Base-by-base conservation (phyloP, 2,113 vertebrate genomes). In the Accipiter virgatus region DNA sequence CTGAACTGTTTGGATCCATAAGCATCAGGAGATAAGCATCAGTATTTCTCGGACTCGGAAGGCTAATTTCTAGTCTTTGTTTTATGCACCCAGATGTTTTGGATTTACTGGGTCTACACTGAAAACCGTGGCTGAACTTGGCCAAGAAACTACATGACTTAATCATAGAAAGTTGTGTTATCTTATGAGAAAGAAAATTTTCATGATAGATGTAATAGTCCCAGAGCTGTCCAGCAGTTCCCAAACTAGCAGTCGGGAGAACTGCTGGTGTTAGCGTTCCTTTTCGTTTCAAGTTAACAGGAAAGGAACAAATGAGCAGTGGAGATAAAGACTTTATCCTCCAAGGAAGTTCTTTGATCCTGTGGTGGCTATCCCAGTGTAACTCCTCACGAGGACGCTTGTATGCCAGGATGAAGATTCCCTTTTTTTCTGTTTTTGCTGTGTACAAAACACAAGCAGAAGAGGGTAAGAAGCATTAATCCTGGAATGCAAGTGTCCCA, bases 251-350 rank as follows among this genome's bases (percentile, higher is more conserved):
- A 56, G 43, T 36, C 68, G 40, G 47, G 63, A 71, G 83, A 75
- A 63, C 36, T 90, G 63, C 86, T 94, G 86, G n/a, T 75, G 14
- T 68, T 92, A 34, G 48, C 73, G 91, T 93, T 82, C 38, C 62
- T 88, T 85, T 88, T 68, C 1, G 0, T 87, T 95, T 77, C 38
- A 42, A 66, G 52, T 55, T 67, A 79, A 79, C 81, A 93, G 96
- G 86, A 75, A 93, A 79, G 86, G 91, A 86, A 66, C 68, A 91
- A 86, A 79, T 38, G 81, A 86, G 45, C 45, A 71, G n/a, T 50
- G 32, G 31, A 95, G 86, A 94, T 95, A 95, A 95, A 92, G 91
- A n/a, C 74, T 70, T 92, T 73, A 47, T 93, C 79, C 73, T 88
- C 27, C 40, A 53, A 84, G 89, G 88, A 89, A 79, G 62, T 68